Percentiles rank a stretch among this genome's conserved stretches.
phyloP scores from a whole-genome alignment of 1,140 invertebrate genomes.

The Hyles vespertilio region DNA sequence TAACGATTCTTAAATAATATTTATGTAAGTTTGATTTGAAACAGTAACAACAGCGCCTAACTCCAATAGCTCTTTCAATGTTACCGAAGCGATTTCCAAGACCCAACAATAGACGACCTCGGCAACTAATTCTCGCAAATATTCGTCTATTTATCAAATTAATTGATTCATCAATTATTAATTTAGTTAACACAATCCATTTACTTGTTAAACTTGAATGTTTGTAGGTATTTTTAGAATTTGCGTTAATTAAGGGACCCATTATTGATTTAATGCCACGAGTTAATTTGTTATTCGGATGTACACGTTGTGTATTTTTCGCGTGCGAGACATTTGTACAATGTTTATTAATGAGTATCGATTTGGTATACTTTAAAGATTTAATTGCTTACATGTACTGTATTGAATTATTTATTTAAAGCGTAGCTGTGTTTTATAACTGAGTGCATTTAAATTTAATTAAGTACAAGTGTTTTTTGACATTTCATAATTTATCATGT shows the following conservation, averaged over 20 bases:
- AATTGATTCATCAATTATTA: slow-evolving; percentile 30
- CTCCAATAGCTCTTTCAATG: slow-evolving; percentile 31
- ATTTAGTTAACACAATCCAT: slow-evolving; percentile 9
- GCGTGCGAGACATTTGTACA: neutral
- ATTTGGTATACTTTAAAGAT: slow-evolving; percentile 3
- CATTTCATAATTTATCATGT: too few relatives aligned
- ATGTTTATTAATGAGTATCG: neutral
- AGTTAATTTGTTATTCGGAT: slow-evolving; percentile 17
- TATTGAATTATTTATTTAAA: too few relatives aligned
- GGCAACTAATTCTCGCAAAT: slow-evolving; percentile 26
- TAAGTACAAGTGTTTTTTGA: too few relatives aligned
- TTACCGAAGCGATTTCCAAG: slow-evolving; percentile 31
- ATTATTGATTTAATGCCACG: slow-evolving; percentile 5
- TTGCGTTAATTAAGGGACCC: slow-evolving; percentile 5
- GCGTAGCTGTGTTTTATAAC: too few relatives aligned
- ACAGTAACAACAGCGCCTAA: slow-evolving; percentile 4
- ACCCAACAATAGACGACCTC: slow-evolving; percentile 47
- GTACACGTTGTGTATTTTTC: slow-evolving; percentile 1
- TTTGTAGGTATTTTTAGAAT: slow-evolving; percentile 4
- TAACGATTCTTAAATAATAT: too few relatives aligned
- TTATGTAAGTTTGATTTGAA: neutral
- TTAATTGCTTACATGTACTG: too few relatives aligned
- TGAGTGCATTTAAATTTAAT: too few relatives aligned
- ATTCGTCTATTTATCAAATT: slow-evolving; percentile 33
- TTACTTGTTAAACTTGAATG: slow-evolving; percentile 7